Conservation (phyloP, 2,888 invertebrate genomes). For the Phengaris alcon region DNA sequence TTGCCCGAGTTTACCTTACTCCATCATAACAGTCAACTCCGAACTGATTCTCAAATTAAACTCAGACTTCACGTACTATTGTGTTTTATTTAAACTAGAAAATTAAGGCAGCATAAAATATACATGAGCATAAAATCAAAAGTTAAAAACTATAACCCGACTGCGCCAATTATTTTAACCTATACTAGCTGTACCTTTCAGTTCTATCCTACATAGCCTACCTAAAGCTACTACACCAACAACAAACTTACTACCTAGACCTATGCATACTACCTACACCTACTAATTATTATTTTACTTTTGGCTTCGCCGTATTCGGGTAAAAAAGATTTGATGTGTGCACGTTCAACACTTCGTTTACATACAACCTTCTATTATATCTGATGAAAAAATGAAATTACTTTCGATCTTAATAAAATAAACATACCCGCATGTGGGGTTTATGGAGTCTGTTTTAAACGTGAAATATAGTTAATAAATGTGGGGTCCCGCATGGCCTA, state of each 20-base stretch:
- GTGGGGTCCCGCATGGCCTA: constrained; percentile 13
- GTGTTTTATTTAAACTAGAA: neutral
- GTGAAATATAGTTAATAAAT: constrained; percentile 24
- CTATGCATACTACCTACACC: too few species aligned
- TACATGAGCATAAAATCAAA: neutral
- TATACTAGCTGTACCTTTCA: too few species aligned
- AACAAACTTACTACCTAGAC: too few species aligned
- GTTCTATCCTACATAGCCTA: too few species aligned
- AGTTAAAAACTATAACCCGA: too few species aligned
- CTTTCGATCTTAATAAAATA: constrained; percentile 23
- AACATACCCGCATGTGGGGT: constrained; percentile 4
- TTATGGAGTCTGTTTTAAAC: constrained; percentile 21
- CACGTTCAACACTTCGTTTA: neutral
- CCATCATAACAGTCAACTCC: constrained; percentile 33
- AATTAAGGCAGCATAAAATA: neutral
- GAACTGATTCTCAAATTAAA: constrained; percentile 17
- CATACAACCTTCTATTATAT: neutral
- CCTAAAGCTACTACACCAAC: too few species aligned
- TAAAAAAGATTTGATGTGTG: neutral
- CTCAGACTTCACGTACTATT: constrained; percentile 17
- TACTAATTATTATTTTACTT: too few species aligned
- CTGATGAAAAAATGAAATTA: constrained; percentile 21
- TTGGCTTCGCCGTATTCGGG: too few species aligned
- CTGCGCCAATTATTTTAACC: too few species aligned
- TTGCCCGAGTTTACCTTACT: constrained; percentile 35